These are phyloP conservation scores for Rhingia campestris DNA, from an alignment of 2,888 invertebrate species.

Conservation along the genomic window DNA sequence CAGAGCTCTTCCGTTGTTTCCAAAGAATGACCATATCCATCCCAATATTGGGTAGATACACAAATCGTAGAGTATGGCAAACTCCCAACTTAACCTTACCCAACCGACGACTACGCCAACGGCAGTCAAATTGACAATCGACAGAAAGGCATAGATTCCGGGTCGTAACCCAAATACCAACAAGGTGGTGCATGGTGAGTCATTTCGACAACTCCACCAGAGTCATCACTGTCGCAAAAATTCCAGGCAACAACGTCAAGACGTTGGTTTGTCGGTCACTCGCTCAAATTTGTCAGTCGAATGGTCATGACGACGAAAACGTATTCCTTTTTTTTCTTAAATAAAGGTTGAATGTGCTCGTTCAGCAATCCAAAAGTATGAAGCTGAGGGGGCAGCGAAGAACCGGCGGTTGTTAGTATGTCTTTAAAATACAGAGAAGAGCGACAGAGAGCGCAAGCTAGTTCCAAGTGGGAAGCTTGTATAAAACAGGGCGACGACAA, in stretches of 20 bases:
- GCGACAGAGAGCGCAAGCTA: constrained; percentile 67
- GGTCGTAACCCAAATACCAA: constrained; percentile 51
- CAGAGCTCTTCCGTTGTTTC: constrained; percentile 11
- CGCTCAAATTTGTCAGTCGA: constrained; percentile 29
- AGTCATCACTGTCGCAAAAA: background rate
- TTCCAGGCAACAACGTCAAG: constrained; percentile 3
- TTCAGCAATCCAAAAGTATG: constrained; percentile 36
- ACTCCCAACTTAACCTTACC: constrained; percentile 39
- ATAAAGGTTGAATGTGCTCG: constrained; percentile 69
- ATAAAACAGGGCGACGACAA: constrained; percentile 57
- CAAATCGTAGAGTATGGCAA: background rate
- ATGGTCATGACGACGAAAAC: constrained; percentile 32
- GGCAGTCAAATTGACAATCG: constrained; percentile 9
- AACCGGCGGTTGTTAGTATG: constrained; percentile 65
- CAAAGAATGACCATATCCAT: constrained; percentile 4
- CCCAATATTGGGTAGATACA: background rate
- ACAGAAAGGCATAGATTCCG: constrained; percentile 28
- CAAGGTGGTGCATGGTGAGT: constrained; percentile 51
- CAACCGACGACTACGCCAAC: background rate
- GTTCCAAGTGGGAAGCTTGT: constrained; percentile 67
- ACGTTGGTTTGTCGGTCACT: constrained; percentile 15
- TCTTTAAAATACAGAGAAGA: constrained; percentile 63
- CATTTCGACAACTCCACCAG: constrained; percentile 14
- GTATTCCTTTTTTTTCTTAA: constrained; percentile 33
- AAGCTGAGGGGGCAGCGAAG: constrained; percentile 34